Evolutionary conservation across 1,140 invertebrate species (phyloP), one percentile per base, ranked within the genome.

Genomic region (Luehdorfia chinensis): DNA sequence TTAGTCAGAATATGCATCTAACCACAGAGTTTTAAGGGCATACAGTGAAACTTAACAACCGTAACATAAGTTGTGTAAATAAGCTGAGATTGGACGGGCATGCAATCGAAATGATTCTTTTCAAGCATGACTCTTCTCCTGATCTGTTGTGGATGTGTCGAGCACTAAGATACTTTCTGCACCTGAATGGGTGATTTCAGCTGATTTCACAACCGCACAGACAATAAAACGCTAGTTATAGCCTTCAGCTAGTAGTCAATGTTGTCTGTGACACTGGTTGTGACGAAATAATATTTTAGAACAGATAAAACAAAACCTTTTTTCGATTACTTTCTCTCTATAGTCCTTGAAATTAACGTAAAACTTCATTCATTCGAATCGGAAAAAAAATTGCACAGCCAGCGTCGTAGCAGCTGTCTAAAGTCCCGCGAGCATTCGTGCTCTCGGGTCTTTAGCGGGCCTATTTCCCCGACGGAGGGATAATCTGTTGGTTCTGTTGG

Each of bases 21-120:
- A n/a, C n/a, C n/a, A n/a, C n/a, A n/a, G n/a, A n/a, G n/a, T n/a
- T n/a, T n/a, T n/a, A n/a, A n/a, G n/a, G n/a, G n/a, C n/a, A n/a
- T n/a, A n/a, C n/a, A n/a, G n/a, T n/a, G n/a, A n/a, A n/a, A n/a
- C n/a, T n/a, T n/a, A n/a, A n/a, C n/a, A n/a, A n/a, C n/a, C n/a
- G n/a, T 32, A 46, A 47, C 44, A 53, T 19, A 31, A 37, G 70
- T 75, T 80, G 78, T 83, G 76, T 45, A 72, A 77, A 77, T 78
- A 67, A 83, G 75, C 78, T 83, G 78, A 81, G 66, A 79, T 78
- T 72, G 77, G 75, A 78, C 81, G 76, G 79, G 72, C 80, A 80
- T 68, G 63, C 75, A 75, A 66, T 44, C 50, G 36, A 50, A 46
- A 15, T 18, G 46, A 52, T 48, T 65, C 25, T 49, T n/a, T 55